Conservation (phyloP, 1,140 invertebrate species). For the Drosophila quadrilineata region DNA sequence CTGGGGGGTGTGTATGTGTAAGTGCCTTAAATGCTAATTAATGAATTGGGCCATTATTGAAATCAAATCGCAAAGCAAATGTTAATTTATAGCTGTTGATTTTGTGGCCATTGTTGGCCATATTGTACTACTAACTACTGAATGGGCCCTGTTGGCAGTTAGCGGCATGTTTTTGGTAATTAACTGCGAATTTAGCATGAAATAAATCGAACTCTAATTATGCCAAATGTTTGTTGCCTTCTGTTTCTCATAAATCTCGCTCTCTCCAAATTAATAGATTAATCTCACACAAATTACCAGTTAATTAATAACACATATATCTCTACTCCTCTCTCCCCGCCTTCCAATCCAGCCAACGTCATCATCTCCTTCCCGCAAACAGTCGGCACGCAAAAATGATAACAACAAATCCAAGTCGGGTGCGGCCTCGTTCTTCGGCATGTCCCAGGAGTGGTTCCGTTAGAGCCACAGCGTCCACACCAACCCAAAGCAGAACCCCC, state of each 20-base stretch:
- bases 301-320: constrained; percentile 68
- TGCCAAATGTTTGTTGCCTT: constrained; percentile 35
- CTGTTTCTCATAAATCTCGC: constrained; percentile 49
- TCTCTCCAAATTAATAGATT: constrained; percentile 69
- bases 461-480: constrained; percentile 23
- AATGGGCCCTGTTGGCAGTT: constrained; percentile 49
- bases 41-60: constrained; percentile 74
- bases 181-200: constrained; percentile 43
- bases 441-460: constrained; percentile 90
- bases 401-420: constrained; percentile 80
- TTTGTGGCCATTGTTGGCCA: constrained; percentile 32
- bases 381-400: constrained; percentile 61
- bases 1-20: constrained; percentile 7
- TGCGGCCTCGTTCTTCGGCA: constrained; percentile 89
- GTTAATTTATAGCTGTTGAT: constrained; percentile 58
- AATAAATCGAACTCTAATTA: constrained; percentile 65
- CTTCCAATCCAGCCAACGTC: constrained; percentile 26
- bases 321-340: constrained; percentile 8
- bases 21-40: constrained; percentile 66
- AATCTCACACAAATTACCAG: constrained; percentile 72
- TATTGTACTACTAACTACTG: too few relatives aligned
- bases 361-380: constrained; percentile 56
- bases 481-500: neutral
- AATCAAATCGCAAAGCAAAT: constrained; percentile 63
- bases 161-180: constrained; percentile 62